phyloP scores from a whole-genome alignment of 2,888 invertebrate genomes.

The Watsonalla binaria region DNA sequence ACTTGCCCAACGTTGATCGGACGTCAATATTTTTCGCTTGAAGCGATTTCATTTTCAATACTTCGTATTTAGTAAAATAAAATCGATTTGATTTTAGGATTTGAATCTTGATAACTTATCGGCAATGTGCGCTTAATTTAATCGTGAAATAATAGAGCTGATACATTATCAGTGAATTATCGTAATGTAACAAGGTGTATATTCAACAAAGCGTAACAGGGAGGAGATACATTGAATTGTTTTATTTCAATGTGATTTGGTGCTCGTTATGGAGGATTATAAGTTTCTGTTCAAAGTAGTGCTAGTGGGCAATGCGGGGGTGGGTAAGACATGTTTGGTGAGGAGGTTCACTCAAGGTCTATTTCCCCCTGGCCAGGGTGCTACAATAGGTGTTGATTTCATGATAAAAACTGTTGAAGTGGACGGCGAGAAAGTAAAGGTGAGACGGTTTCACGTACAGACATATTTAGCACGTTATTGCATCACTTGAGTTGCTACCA shows the following conservation, averaged over 20 bases:
- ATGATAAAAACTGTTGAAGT: constrained; percentile 99
- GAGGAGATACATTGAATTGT: constrained; percentile 29
- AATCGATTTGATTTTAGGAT: constrained; percentile 9
- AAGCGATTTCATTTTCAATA: no score
- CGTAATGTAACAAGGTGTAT: constrained; percentile 42
- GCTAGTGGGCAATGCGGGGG: constrained; percentile 98
- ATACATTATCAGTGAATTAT: constrained; percentile 41
- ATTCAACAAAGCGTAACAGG: constrained; percentile 62
- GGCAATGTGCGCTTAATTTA: constrained; percentile 53
- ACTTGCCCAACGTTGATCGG: no score
- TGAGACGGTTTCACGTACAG: constrained; percentile 49
- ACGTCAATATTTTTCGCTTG: no score
- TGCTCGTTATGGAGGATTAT: constrained; percentile 94
- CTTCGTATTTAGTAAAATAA: neutral
- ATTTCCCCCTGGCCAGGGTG: constrained; percentile 98
- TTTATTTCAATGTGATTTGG: constrained; percentile 52
- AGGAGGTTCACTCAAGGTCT: constrained; percentile 98
- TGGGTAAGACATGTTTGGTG: constrained; percentile 98
- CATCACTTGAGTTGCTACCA: constrained; percentile 29
- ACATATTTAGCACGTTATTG: constrained; percentile 36
- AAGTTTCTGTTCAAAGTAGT: constrained; percentile 99
- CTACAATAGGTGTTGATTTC: constrained; percentile 99
- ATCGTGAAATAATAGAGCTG: constrained; percentile 47
- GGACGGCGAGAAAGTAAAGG: constrained; percentile 96
- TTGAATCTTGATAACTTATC: constrained; percentile 42